Base-by-base conservation (phyloP, 2,888 invertebrate species). In the Mythimna ferrago region DNA sequence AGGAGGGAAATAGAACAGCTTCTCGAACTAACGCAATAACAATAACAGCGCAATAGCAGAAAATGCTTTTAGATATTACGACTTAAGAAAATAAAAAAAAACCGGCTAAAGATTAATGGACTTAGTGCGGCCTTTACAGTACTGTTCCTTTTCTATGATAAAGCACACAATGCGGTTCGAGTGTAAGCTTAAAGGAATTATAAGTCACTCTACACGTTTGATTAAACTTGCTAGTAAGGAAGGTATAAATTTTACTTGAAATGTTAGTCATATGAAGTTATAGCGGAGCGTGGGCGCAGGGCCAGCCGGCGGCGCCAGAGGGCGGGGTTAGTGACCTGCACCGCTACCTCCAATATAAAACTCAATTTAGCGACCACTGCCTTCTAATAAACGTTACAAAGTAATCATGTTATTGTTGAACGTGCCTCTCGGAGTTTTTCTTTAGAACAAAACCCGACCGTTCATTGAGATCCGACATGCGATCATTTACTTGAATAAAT, bases 341-440 rank as follows among this genome's bases (percentile, higher is more conserved):
- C 53, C 72, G 64, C 68, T 69, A 78, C 73, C 82, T 80, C 72
- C 66, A 66, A 73, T 78, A 79, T 86, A 81, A 86, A 88, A 88
- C 88, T 87, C 88, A 84, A 88, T 90, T 90, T 86, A 85, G 83
- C 84, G 83, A 87, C 86, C 88, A 86, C 84, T 83, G 78, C 80
- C 83, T 82, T 83, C 84, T 88, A 88, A 90, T 91, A 89, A 90
- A 89, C 86, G 87, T 86, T 88, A 87, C 83, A 80, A 84, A 83
- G 87, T 89, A 88, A 87, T 89, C 86, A 84, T 83, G 82, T 87
- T 88, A 86, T 87, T 85, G 84, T 83, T 76, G 81, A 82, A 82
- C 82, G 75, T 83, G 80, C 80, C 80, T 80, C 65, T 69, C 35
- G 54, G 57, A 58, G 58, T 54, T 75, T 81, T 79, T 79, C 76